Evolutionary conservation across 2,888 invertebrate genomes (phyloP).

Genomic region (Microplitis deprimator): DNA sequence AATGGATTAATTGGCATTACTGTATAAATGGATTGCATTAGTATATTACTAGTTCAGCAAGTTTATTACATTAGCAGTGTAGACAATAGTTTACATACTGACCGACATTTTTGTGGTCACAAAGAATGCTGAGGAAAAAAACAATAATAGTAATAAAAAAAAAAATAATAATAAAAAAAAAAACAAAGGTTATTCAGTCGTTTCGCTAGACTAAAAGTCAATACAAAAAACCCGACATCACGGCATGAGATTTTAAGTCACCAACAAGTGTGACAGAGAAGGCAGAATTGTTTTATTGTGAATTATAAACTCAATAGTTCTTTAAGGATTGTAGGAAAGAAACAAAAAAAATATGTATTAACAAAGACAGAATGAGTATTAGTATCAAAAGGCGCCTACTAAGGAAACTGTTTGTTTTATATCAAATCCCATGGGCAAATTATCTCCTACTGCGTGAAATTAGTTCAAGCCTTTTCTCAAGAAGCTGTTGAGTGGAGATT

Average conservation of each 20-base stretch:
- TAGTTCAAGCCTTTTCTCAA: constrained; percentile 41
- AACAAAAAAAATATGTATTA: background rate
- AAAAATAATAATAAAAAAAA: no score
- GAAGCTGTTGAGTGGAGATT: constrained; percentile 12
- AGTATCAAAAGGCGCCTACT: constrained; percentile 38
- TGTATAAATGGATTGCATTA: background rate
- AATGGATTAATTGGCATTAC: background rate
- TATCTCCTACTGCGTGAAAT: constrained; percentile 54
- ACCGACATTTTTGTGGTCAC: constrained; percentile 60
- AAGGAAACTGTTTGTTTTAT: constrained; percentile 55
- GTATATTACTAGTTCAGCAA: background rate
- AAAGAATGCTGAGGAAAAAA: constrained; percentile 50
- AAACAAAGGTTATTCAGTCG: background rate
- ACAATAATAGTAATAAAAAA: constrained; percentile 25
- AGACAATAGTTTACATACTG: constrained; percentile 49
- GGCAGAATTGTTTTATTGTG: background rate
- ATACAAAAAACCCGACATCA: constrained; percentile 23
- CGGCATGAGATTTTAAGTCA: constrained; percentile 55
- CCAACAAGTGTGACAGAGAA: constrained; percentile 15
- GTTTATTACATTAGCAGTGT: background rate
- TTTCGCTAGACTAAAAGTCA: background rate
- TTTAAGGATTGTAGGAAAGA: background rate
- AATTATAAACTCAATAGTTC: background rate
- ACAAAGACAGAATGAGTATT: constrained; percentile 3
- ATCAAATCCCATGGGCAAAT: constrained; percentile 33